Base-by-base conservation (phyloP, 2,797 vertebrate genomes). In the Anabacerthia variegaticeps region DNA sequence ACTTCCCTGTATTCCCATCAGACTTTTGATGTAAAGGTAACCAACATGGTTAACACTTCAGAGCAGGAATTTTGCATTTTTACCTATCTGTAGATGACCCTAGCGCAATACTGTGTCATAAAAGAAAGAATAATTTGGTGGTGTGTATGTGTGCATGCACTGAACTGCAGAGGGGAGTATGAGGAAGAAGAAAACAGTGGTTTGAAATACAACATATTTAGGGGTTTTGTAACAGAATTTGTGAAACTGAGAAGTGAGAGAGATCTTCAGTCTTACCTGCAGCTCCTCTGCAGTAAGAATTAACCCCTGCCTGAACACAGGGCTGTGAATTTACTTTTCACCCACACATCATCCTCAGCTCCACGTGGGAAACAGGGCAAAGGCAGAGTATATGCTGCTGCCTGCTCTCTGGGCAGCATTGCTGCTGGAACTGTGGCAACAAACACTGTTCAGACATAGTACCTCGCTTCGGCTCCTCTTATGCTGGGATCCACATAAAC, bases 1-100 rank as follows among this genome's bases (percentile, higher is more conserved):
- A 59, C 44, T 92, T 79, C 82, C 78, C 88, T 93, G 61, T 49
- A 78, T 95, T 97, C 69, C 85, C 69, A 48, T 71, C 48, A 93
- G 80, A 77, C 27, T 67, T 85, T 41, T 75, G 56, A 93, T 92
- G 59, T 75, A 91, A 85, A 93, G 91, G 37, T 62, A 91, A 79
- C 49, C 2, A 1, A 89, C n/a, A 41, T 1, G 14, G 43, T 76
- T 95, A 85, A 71, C 51, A 48, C n/a, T 89, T 93, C 9, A 11
- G 76, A 82, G 78, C 37, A 58, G 52, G 55, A 93, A 93, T 80
- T 87, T 49, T 37, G 19, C 18, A 14, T 61, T 93, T 94, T 90
- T 52, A 62, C 65, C 34, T 59, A 14, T 41, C 28, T 49, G 51
- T 44, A 91, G 81, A 58, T 56, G 69, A 85, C 21, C 12, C 54